Base-by-base conservation (phyloP, 2,113 vertebrate genomes). In the Mustelus asterias region DNA sequence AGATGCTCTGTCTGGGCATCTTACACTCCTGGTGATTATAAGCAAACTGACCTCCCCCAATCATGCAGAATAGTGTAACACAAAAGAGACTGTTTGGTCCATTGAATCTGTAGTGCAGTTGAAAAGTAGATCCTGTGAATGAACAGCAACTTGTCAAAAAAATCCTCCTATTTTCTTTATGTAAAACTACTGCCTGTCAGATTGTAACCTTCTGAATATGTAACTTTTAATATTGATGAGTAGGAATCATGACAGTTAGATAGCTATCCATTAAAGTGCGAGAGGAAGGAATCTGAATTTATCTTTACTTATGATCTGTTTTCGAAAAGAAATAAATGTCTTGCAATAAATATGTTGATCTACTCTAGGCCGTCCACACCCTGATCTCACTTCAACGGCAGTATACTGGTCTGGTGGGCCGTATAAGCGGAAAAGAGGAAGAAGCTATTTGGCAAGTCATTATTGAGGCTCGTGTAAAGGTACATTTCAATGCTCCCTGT, bases 361-460 rank as follows among this genome's bases (percentile, higher is more conserved):
- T 60, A 96, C 96, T 96, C 72, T 96, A 98, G 98, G 97, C 98
- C 6, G 97, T 98, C 96, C 98, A 98, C 22, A 98, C 97, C 0
- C 96, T 98, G 96, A 96, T 97, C 95, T 98, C 98, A 83, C 97
- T 98, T 94, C 98, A 98, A 96, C 97, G 97, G 96, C 97, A 97
- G 90, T 98, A 98, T 0, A 96, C 97, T 14, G 97, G 94, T 14
- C 97, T 98, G 48, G 97, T 98, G 37, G 98, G 97, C 95, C 98
- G 98, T 2, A 98, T 98, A 97, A 97, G 97, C 83, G 97, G 98
- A 0, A 97, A 97, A 37, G 98, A 98, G 96, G 97, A 98, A 96
- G 98, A 98, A 96, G 97, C 97, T 0, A 96, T 98, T 29, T 98
- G 98, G 98, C 98, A 98, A 96, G 98, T 98, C 96, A 97, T 98